Evolutionary conservation across 2,797 vertebrate genomes (phyloP).

Genomic region (Rhinogobio ventralis): DNA sequence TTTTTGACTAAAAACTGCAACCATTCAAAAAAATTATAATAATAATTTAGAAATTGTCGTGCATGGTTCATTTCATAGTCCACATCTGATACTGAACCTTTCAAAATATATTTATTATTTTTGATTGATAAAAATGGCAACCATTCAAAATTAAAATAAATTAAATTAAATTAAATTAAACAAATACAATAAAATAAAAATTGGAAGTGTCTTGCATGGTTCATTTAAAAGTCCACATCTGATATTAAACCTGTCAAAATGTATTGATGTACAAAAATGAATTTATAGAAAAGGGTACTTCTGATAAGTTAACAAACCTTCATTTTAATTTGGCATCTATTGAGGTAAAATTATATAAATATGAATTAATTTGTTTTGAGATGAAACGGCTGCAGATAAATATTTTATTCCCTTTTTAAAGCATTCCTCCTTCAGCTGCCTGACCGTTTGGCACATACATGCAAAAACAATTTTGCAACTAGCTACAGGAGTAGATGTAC

Average conservation of each 20-base stretch:
- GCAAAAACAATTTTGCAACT: constrained; percentile 16
- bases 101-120: neutral
- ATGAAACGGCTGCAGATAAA: neutral
- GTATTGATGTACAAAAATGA: neutral
- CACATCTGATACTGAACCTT: neutral
- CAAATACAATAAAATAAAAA: neutral
- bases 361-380: neutral
- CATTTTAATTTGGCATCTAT: neutral
- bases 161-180: neutral
- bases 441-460: neutral
- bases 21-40: neutral
- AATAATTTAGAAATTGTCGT: neutral
- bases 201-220: neutral
- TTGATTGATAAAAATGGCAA: neutral
- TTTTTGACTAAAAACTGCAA: neutral
- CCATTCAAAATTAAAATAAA: neutral
- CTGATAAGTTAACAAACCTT: neutral
- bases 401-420: neutral
- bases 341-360: neutral
- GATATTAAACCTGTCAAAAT: neutral
- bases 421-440: neutral
- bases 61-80: neutral
- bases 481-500: constrained; percentile 1
- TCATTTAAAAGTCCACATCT: neutral
- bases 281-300: neutral